Evolutionary conservation across 2,888 invertebrate species (phyloP).

Genomic region (Dicranocentrus wangi): DNA sequence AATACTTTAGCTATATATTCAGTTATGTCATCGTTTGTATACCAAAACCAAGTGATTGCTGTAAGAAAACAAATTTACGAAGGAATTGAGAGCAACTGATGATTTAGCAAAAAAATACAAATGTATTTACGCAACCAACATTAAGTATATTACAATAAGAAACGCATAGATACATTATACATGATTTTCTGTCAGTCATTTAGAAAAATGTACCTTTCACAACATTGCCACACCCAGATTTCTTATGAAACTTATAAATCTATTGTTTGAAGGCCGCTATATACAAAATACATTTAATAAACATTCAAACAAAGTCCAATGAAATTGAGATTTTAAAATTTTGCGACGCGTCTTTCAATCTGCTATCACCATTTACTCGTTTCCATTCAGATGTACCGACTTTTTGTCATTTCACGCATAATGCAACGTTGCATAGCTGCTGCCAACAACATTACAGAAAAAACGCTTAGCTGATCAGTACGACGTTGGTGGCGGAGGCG

Average conservation of each 20-base stretch:
- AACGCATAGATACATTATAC: not conserved
- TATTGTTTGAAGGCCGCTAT: slow-evolving; percentile 39
- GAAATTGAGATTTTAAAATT: not conserved
- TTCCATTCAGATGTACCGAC: no score
- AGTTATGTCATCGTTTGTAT: slow-evolving; percentile 19
- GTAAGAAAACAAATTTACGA: slow-evolving; percentile 3
- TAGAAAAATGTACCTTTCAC: slow-evolving; percentile 62
- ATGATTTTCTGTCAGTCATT: slow-evolving; percentile 34
- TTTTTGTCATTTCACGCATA: no score
- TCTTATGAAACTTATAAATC: slow-evolving; percentile 39
- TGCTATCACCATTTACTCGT: no score
- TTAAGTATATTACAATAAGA: slow-evolving; percentile 2
- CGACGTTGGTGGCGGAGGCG: slow-evolving; percentile 69
- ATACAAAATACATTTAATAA: slow-evolving; percentile 38
- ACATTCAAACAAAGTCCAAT: slow-evolving; percentile 35
- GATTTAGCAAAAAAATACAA: slow-evolving; percentile 10
- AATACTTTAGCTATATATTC: slow-evolving; percentile 15
- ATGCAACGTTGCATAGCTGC: no score
- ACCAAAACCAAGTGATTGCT: slow-evolving; percentile 7
- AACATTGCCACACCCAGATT: slow-evolving; percentile 60
- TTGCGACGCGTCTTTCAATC: not conserved
- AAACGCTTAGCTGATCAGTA: no score
- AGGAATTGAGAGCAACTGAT: not conserved
- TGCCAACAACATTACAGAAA: no score
- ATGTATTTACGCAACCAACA: slow-evolving; percentile 23